Percentiles rank a stretch among this genome's conserved stretches.
phyloP scores from a whole-genome alignment of 2,888 invertebrate genomes.

The Ectropis crepuscularia region DNA sequence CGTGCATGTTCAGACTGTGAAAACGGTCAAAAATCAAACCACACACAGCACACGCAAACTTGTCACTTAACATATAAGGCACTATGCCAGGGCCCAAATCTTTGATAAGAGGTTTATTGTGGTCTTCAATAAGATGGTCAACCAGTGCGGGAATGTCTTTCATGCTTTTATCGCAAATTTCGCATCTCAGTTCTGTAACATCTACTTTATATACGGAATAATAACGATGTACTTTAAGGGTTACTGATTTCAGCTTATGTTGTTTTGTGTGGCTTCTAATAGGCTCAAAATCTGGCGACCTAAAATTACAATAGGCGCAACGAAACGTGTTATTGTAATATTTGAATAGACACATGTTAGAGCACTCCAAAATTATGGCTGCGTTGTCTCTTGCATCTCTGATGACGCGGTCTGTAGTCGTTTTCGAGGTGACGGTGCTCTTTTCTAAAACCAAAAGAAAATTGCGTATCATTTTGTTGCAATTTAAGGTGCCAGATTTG shows the following conservation, averaged over 20 bases:
- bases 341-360: conserved; percentile 19
- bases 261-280: conserved; percentile 7
- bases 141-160: conserved; percentile 15
- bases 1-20: conserved; percentile 50
- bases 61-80: conserved; percentile 24
- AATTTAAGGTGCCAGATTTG: background rate
- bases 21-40: conserved; percentile 11
- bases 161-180: conserved; percentile 26
- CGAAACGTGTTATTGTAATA: conserved; percentile 3
- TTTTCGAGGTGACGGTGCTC: conserved; percentile 2
- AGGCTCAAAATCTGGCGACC: conserved; percentile 8
- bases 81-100: conserved; percentile 20
- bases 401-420: conserved; percentile 5
- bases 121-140: conserved; percentile 24
- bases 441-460: conserved; percentile 23
- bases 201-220: conserved; percentile 22
- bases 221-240: background rate
- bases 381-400: conserved; percentile 18
- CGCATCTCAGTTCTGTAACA: conserved; percentile 30
- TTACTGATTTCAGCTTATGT: background rate
- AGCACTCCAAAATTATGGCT: conserved; percentile 13
- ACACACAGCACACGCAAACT: conserved; percentile 25
- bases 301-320: conserved; percentile 17
- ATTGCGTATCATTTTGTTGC: conserved; percentile 7
- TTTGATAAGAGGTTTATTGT: conserved; percentile 24